Conservation (phyloP, 2,797 vertebrate genomes). For the Simalia tracyae region DNA sequence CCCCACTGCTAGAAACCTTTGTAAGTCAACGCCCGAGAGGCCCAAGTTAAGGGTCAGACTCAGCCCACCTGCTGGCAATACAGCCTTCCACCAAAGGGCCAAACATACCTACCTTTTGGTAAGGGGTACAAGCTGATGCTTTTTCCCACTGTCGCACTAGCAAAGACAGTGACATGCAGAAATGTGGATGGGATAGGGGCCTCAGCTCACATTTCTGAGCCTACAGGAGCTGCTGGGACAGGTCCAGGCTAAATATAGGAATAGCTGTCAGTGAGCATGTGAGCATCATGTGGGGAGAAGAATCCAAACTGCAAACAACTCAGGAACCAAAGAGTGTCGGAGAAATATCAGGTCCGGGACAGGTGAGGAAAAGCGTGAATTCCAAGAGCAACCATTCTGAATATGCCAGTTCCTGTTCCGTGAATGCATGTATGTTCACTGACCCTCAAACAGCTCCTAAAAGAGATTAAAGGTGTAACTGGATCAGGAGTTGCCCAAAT, state of each 20-base stretch:
- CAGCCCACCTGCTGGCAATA: too few species aligned
- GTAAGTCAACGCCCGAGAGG: not conserved
- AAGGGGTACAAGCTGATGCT: conserved; percentile 2
- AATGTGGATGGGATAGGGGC: conserved; percentile 38
- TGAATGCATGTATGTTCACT: not conserved
- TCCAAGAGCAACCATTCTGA: not conserved
- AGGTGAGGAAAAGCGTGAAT: too few species aligned
- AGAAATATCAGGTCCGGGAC: not conserved
- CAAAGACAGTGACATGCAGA: conserved; percentile 5
- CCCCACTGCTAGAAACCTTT: conserved; percentile 6
- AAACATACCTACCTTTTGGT: conserved; percentile 56
- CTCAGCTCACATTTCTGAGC: conserved; percentile 79
- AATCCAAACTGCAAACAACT: not conserved
- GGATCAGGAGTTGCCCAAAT: not conserved
- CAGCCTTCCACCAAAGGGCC: not conserved
- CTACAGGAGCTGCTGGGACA: conserved; percentile 64
- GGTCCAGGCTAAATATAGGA: conserved; percentile 89
- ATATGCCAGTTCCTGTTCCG: not conserved
- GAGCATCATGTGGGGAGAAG: conserved; percentile 53
- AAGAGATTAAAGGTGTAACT: not conserved
- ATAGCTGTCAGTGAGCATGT: conserved; percentile 70
- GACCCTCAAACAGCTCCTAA: not conserved
- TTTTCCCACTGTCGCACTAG: conserved; percentile 8
- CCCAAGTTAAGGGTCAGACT: not conserved
- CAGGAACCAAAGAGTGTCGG: not conserved